Conservation (phyloP, 2,797 vertebrate genomes). For the Poecilia velifera region DNA sequence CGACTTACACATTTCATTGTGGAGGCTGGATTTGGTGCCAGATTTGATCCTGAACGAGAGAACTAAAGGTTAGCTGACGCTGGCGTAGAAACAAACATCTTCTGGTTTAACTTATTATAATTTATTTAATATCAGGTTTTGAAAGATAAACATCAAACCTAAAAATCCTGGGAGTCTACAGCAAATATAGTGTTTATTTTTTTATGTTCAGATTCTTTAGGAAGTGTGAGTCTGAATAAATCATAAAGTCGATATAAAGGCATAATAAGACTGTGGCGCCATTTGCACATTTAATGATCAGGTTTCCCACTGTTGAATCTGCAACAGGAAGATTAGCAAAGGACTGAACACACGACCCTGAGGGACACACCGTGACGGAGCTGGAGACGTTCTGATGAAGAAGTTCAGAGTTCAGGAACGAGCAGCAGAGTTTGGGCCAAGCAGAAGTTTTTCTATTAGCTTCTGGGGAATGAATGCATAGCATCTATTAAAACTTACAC, state of each 20-base stretch:
- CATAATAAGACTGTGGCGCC: background rate
- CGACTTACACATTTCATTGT: conserved; percentile 18
- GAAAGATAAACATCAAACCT: background rate
- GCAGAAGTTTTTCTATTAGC: background rate
- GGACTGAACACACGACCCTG: conserved; percentile 1
- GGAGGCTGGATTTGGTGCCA: background rate
- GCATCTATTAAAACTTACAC: background rate
- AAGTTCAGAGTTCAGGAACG: background rate
- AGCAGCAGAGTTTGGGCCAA: background rate
- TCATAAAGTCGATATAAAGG: background rate
- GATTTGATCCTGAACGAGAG: background rate
- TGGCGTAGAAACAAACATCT: background rate
- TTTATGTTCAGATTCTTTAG: background rate
- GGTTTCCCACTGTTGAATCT: background rate
- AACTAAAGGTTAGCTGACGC: background rate
- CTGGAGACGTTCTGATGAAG: background rate
- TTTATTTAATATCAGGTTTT: background rate
- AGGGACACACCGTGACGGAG: background rate
- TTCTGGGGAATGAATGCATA: background rate
- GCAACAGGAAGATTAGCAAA: background rate
- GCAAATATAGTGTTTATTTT: background rate
- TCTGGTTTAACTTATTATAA: background rate
- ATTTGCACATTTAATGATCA: background rate
- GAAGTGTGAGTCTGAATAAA: background rate
- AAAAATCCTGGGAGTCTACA: background rate